Base-by-base conservation (phyloP, 2,113 vertebrate species). In the Sturnus vulgaris region DNA sequence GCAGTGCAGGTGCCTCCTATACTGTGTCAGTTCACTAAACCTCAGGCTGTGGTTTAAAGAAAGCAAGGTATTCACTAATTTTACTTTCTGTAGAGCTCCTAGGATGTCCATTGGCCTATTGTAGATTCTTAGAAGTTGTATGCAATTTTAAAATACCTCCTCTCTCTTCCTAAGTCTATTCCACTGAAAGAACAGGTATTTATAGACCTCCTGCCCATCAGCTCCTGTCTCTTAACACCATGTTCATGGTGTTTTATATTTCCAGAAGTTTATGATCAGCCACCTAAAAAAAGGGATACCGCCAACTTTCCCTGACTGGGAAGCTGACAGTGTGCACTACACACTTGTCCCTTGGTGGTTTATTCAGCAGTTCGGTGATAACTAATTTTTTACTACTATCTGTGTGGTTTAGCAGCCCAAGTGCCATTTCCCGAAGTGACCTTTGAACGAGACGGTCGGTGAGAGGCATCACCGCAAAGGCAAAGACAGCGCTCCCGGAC, bases 261-360 rank as follows among this genome's bases (percentile, higher is more conserved):
- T 71, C 15, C 11, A 2, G 11, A 30, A 56, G 19, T 52, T 85
- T 59, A 4, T 3, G 10, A 9, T 46, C 25, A 30, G 60, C 11
- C 47, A 24, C 9, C 31, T 40, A 5, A 31, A 53, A 2, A 6
- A 49, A 28, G 24, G 0, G 24, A 17, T 6, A 0, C 5, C 0
- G 1, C 22, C 24, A 20, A 7, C 46, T n/a, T n/a, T n/a, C 44
- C 33, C 25, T 11, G 50, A 0, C 13, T 7, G 35, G 53, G 25
- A 49, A 31, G 39, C 3, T 25, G 10, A 4, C 39, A 40, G 53
- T 2, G 53, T 20, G 14, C 28, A 6, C 13, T 18, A 1, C 15
- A 15, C 30, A 0, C 22, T 37, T n/a, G 4, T 63, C 59, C 28
- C 39, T 59, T 6, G 39, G 8, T 10, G 39, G 19, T 16, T 5